Percentiles rank a stretch among this genome's conserved stretches.
Conservation (phyloP, 1,140 invertebrate species). For the Panagrolaimus sp. region DNA sequence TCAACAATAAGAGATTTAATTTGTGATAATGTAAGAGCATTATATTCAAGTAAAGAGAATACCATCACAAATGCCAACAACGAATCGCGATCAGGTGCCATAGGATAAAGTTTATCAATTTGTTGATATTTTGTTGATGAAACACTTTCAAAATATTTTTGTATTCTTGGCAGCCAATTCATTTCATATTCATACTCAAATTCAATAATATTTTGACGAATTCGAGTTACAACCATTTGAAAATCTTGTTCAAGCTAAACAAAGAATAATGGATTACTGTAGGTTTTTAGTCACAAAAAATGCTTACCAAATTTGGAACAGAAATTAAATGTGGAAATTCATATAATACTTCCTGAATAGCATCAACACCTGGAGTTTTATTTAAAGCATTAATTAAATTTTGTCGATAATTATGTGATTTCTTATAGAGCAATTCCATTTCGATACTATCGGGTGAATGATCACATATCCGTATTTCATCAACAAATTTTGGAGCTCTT, state of each 20-base stretch:
- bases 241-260: constrained; percentile 9
- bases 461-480: background rate
- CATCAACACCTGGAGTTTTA: background rate
- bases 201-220: background rate
- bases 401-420: background rate
- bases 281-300: background rate
- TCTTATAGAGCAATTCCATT: background rate
- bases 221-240: background rate
- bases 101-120: background rate
- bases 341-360: background rate
- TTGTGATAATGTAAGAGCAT: background rate
- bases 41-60: constrained; percentile 2
- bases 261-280: background rate
- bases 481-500: background rate
- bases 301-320: background rate
- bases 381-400: constrained; percentile 3
- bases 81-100: background rate
- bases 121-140: background rate
- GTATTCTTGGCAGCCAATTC: background rate
- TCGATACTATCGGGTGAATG: background rate
- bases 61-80: constrained; percentile 7
- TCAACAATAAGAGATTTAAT: constrained; percentile 1
- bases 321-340: background rate
- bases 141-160: background rate
- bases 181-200: background rate